Evolutionary conservation across 2,113 vertebrate genomes (phyloP).

Genomic region (Clinocottus analis): DNA sequence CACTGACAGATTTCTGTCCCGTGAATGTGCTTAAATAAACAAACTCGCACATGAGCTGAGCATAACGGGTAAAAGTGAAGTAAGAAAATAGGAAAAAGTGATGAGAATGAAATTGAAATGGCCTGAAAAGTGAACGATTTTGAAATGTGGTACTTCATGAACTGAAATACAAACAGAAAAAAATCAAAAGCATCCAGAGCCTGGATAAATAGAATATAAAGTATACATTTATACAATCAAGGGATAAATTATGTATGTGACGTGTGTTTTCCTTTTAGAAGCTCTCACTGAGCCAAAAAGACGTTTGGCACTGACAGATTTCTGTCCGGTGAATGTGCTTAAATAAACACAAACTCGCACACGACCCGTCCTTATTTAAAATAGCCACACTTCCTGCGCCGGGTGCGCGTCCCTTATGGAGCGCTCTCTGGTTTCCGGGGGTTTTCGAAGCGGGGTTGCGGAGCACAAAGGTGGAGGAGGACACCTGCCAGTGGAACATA

Average conservation of each 20-base stretch:
- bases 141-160: no score
- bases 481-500: slow-evolving; percentile 72
- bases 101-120: no score
- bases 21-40: not conserved
- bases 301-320: not conserved
- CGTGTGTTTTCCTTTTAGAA: not conserved
- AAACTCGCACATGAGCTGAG: slow-evolving; percentile 31
- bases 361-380: slow-evolving; percentile 38
- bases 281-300: not conserved
- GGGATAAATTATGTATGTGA: not conserved
- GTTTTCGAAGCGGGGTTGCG: not conserved
- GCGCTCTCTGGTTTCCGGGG: slow-evolving; percentile 10
- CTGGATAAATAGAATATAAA: not conserved
- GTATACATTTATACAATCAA: not conserved
- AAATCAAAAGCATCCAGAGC: not conserved
- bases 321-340: not conserved
- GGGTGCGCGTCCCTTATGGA: slow-evolving; percentile 34
- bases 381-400: slow-evolving; percentile 41
- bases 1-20: not conserved
- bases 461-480: slow-evolving; percentile 48
- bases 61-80: no score
- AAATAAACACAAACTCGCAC: slow-evolving; percentile 23
- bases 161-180: no score
- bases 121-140: no score
- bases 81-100: no score